Percentiles rank a stretch among this genome's conserved stretches.
phyloP scores from a whole-genome alignment of 2,888 invertebrate genomes.

The Julus scandinavius region DNA sequence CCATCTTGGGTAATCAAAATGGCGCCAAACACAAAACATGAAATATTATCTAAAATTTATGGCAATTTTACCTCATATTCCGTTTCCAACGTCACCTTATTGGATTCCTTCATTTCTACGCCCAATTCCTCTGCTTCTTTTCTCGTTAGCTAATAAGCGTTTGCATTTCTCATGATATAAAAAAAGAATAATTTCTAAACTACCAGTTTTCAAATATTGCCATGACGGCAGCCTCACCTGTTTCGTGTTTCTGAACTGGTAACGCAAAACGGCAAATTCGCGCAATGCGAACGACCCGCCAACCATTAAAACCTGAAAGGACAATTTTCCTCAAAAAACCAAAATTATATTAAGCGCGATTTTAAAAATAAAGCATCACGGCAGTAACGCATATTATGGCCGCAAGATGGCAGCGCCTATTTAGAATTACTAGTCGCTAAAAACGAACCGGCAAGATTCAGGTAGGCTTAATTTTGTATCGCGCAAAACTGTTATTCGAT shows the following conservation, averaged over 20 bases:
- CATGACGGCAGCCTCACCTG: too few species aligned
- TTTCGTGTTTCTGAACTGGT: slow-evolving; percentile 68
- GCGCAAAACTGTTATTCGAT: too few species aligned
- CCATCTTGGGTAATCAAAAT: background rate
- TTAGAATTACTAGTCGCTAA: too few species aligned
- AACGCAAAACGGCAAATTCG: slow-evolving; percentile 78
- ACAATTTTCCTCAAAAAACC: too few species aligned
- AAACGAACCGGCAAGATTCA: too few species aligned
- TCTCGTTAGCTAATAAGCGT: slow-evolving; percentile 57
- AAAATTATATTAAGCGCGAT: too few species aligned
- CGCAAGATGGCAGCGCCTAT: too few species aligned
- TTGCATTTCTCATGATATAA: too few species aligned
- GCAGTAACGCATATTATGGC: too few species aligned
- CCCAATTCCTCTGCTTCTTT: slow-evolving; percentile 77
- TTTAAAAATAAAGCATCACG: too few species aligned
- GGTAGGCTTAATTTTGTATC: too few species aligned
- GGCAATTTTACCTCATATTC: slow-evolving; percentile 71
- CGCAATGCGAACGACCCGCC: slow-evolving; percentile 81
- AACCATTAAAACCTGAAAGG: slow-evolving; percentile 48
- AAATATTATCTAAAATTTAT: background rate
- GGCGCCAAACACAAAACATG: background rate
- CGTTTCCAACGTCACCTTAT: slow-evolving; percentile 78
- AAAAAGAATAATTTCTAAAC: background rate
- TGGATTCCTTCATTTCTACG: slow-evolving; percentile 73
- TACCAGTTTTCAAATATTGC: slow-evolving; percentile 59